A percentile compares a stretch with the other conserved stretches of the same genome.
These are phyloP conservation scores for Julus scanicus DNA, from an alignment of 2,888 invertebrate species.

Conservation along the genomic window DNA sequence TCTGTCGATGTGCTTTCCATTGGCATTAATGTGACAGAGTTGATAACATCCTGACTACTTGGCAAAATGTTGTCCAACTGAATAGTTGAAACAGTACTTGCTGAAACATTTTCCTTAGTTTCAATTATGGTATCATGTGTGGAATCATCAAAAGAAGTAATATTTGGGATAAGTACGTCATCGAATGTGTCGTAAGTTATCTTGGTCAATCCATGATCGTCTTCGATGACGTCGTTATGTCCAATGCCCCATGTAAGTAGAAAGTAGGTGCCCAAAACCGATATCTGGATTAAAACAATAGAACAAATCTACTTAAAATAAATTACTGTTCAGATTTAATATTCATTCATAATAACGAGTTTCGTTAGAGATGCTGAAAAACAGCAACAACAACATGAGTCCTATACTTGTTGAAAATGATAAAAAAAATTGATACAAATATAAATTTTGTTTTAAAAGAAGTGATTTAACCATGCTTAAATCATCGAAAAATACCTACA, in stretches of 20 bases:
- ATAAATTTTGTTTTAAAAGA: too few species aligned
- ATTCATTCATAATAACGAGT: background rate
- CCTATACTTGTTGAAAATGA: too few species aligned
- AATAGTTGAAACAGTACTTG: background rate
- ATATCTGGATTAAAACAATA: slow-evolving; percentile 25
- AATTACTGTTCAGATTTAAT: background rate
- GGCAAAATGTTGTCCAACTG: background rate
- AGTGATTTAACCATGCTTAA: too few species aligned
- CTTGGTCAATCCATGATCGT: background rate
- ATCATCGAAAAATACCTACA: too few species aligned
- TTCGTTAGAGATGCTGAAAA: background rate
- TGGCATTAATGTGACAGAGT: background rate
- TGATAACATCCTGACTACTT: background rate
- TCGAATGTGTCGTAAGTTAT: background rate
- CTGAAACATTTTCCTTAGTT: background rate
- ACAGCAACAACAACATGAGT: background rate
- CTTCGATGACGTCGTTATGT: background rate
- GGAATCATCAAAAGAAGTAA: background rate
- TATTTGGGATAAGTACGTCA: background rate
- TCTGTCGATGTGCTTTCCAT: background rate
- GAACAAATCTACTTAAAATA: slow-evolving; percentile 37
- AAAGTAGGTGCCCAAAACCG: slow-evolving; percentile 8
- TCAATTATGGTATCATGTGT: background rate
- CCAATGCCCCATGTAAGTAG: slow-evolving; percentile 16
- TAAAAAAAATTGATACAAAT: too few species aligned